Conservation (phyloP, 2,888 invertebrate genomes). For the Heliconius ismenius region DNA sequence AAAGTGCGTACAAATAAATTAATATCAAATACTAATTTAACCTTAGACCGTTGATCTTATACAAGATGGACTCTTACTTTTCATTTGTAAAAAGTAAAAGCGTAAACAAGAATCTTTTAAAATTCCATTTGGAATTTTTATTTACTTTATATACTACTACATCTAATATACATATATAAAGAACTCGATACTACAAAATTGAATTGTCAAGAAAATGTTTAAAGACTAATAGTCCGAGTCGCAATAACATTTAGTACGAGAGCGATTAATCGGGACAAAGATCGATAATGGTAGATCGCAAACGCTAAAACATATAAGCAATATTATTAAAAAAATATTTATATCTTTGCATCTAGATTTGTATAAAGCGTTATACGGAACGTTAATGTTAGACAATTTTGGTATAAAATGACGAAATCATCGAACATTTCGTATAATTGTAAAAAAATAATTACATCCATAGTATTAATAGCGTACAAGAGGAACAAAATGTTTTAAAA, state of each 20-base stretch:
- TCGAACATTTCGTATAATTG: constrained; percentile 21
- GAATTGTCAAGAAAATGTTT: constrained; percentile 7
- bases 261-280: constrained; percentile 25
- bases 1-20: constrained; percentile 19
- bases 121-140: not conserved
- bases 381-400: constrained; percentile 26
- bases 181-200: constrained; percentile 10
- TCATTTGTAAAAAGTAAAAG: constrained; percentile 3
- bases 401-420: constrained; percentile 28
- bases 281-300: constrained; percentile 19
- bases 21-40: constrained; percentile 10
- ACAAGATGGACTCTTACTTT: constrained; percentile 9
- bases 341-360: constrained; percentile 20
- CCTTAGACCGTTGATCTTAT: constrained; percentile 21
- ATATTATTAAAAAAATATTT: constrained; percentile 35
- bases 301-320: constrained; percentile 17
- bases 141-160: not conserved
- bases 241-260: constrained; percentile 15
- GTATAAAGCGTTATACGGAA: constrained; percentile 34
- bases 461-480: constrained; percentile 19
- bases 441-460: constrained; percentile 35
- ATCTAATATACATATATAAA: constrained; percentile 8
- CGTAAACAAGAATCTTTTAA: not conserved
- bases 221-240: constrained; percentile 2
- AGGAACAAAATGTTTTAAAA: constrained; percentile 28